Base-by-base conservation (phyloP, 1,140 invertebrate species). In the Megathymus violae region DNA sequence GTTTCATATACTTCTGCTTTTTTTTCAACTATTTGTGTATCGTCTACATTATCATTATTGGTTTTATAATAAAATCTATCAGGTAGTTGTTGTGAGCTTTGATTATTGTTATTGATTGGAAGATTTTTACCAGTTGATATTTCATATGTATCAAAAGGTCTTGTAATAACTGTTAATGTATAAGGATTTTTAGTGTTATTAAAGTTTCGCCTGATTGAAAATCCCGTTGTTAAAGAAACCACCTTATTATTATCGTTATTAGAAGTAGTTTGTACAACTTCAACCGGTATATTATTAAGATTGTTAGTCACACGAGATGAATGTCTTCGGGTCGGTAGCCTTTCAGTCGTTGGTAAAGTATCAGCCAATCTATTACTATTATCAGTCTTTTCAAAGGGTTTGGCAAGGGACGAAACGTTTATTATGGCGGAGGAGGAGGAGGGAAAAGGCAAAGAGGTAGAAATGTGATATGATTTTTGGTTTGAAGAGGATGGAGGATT, bases 361-460 rank as follows among this genome's bases (percentile, higher is more conserved):
- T 82, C 68, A 74, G 67, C 61, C 62, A 83, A 75, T 63, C 82
- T 80, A 69, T 77, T 64, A 36, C 64, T 67, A 66, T 89, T 89
- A 64, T 85, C 85, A 76, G 87, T 89, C 78, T 74, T 89, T 85
- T 85, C 76, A 78, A 90, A 89, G 34, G 88, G 87, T 72, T 92
- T 90, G 58, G 89, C 85, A 44, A 85, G 74, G 75, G 85, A 82
- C 56, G 88, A 91, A 54, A 89, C 72, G 59, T 91, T 89, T 50
- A 88, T 83, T 59, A 80, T 36, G n/a, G n/a, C n/a, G 62, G 83
- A 69, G 68, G 78, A 58, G 51, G 64, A 66, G 43, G 79, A 79
- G 58, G 77, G 59, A 73, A 76, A 74, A 51, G 58, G 56, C 59
- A 69, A 65, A 59, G 74, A 74, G 65, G 64, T 72, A 70, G 75